Evolutionary conservation across 2,797 vertebrate species (phyloP), one percentile per base, ranked within the genome.

Genomic region (Sternarchorhynchus goeldii): DNA sequence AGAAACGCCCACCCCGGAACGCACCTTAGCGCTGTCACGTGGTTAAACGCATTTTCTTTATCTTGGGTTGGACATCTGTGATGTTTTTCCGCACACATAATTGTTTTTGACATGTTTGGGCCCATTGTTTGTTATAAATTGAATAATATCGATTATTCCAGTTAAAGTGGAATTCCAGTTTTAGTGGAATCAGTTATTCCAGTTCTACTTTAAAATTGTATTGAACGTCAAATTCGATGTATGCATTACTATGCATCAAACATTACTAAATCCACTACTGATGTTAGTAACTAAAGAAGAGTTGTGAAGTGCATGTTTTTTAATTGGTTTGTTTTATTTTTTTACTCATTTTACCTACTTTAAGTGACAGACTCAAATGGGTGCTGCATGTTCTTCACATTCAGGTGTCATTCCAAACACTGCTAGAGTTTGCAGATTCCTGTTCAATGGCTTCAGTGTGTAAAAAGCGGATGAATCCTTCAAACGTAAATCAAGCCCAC

Each of bases 1-100:
- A 55, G 84, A 80, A 18, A 87, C 88, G 86, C 89, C 90, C 84
- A 81, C 83, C 66, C 77, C 53, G 20, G 0, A 56, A 4, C 72
- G 3, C 34, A 39, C 82, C 17, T 10, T 62, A 64, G 25, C 21
- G 14, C 4, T 2, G 32, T 76, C 78, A 85, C 82, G 79, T 83
- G 81, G 57, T 58, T 8, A 62, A 41, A 16, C 64, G 67, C 71
- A 5, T 17, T 56, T 62, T 55, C 21, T 21, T 34, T 45, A 45
- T 18, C 17, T 50, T 4, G 17, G 3, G 0, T 5, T 18, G 5
- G 18, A 6, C 31, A 14, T 17, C 16, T 32, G 21, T 16, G 5
- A n/a, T 65, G 4, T 10, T 12, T 20, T 21, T 57, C 10, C 18
- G 3, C 63, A 34, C 39, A 18, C 45, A 50, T 50, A 50, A 50